Evolutionary conservation across 2,113 vertebrate species (phyloP).

Genomic region (Pangasianodon hypophthalmus): DNA sequence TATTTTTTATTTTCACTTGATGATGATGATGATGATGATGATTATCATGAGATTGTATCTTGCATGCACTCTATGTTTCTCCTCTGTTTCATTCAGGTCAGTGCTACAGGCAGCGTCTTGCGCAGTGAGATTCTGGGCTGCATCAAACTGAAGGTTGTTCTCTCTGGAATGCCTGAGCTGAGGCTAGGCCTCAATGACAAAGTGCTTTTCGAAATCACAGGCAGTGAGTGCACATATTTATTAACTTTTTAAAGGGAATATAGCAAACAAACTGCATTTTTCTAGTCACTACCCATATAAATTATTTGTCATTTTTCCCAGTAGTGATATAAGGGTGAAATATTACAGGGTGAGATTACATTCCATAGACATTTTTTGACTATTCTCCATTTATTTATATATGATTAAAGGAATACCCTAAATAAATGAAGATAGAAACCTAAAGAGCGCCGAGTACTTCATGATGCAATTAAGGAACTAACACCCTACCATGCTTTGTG

Average conservation of each 20-base stretch:
- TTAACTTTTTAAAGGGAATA: neutral
- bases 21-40: neutral
- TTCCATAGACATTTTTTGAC: neutral
- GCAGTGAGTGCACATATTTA: slow-evolving; percentile 77
- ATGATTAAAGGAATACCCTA: neutral
- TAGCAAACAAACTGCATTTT: neutral
- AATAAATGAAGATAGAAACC: neutral
- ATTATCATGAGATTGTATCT: neutral
- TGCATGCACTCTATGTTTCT: slow-evolving; percentile 28
- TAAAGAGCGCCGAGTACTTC: neutral
- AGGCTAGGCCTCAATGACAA: slow-evolving; percentile 89
- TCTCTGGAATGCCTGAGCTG: slow-evolving; percentile 92
- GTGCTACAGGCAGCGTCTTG: slow-evolving; percentile 81
- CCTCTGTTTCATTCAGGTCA: slow-evolving; percentile 85
- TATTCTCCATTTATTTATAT: neutral
- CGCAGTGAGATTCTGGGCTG: slow-evolving; percentile 87
- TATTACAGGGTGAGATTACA: neutral
- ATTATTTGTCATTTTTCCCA: neutral
- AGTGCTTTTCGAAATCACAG: slow-evolving; percentile 89
- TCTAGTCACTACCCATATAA: neutral
- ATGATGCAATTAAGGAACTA: neutral
- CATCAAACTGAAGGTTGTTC: slow-evolving; percentile 87
- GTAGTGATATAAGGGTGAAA: neutral
- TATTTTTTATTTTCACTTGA: neutral
- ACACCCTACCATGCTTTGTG: neutral